Percentiles rank a stretch among this genome's conserved stretches.
These are phyloP conservation scores for Drosophila bipectinata DNA, from an alignment of 1,140 invertebrate genomes.

Conservation along the genomic window DNA sequence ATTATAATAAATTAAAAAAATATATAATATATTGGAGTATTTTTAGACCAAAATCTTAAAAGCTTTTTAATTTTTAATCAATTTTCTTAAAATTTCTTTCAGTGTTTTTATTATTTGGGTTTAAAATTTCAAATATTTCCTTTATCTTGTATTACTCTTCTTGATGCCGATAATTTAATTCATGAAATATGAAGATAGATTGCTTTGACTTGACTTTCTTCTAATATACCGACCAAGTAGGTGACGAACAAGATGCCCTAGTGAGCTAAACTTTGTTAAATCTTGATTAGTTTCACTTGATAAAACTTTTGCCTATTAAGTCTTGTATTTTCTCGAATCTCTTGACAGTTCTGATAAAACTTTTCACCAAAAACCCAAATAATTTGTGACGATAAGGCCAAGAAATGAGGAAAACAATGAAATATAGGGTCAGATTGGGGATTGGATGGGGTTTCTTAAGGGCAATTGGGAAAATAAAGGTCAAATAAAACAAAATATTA, in stretches of 20 bases:
- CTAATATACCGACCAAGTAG: too few relatives aligned
- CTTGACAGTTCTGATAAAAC: constrained; percentile 3
- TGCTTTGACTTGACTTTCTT: constrained; percentile 1
- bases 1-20: neutral
- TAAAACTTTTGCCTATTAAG: neutral
- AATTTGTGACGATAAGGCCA: neutral
- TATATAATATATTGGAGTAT: too few relatives aligned
- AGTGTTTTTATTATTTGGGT: neutral
- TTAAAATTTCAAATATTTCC: neutral
- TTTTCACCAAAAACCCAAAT: constrained; percentile 12
- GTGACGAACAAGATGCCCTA: neutral
- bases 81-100: neutral
- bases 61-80: too few relatives aligned
- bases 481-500: too few relatives aligned
- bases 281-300: constrained; percentile 8
- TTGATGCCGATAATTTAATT: constrained; percentile 67
- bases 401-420: too few relatives aligned
- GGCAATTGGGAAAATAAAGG: too few relatives aligned
- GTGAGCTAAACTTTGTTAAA: constrained; percentile 21
- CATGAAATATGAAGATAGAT: constrained; percentile 65
- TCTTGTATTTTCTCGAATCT: neutral
- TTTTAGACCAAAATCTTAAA: too few relatives aligned
- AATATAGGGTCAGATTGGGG: too few relatives aligned
- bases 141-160: constrained; percentile 4
- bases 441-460: too few relatives aligned